Evolutionary conservation across 2,113 vertebrate genomes (phyloP).

Genomic region (Xenus cinereus): DNA sequence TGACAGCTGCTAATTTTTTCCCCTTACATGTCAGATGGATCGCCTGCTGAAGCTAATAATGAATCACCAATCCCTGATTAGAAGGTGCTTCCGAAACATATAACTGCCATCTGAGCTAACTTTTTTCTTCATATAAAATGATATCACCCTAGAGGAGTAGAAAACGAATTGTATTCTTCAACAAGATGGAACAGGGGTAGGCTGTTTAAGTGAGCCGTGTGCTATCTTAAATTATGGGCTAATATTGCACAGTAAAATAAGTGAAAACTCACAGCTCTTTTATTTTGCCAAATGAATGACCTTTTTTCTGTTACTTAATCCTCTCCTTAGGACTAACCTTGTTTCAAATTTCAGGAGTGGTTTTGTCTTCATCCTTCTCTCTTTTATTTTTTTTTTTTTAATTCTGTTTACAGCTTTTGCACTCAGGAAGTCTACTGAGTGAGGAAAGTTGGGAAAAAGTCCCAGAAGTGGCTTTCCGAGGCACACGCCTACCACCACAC

Average conservation of each 20-base stretch:
- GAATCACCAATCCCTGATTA: slow-evolving; percentile 94
- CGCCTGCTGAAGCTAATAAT: slow-evolving; percentile 93
- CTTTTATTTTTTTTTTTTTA: not conserved
- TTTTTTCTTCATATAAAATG: slow-evolving; percentile 81
- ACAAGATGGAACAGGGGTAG: slow-evolving; percentile 56
- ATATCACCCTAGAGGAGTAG: slow-evolving; percentile 76
- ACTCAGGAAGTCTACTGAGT: not conserved
- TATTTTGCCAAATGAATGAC: slow-evolving; percentile 53
- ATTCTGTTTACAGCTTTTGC: not conserved
- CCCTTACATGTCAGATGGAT: slow-evolving; percentile 92
- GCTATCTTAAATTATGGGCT: slow-evolving; percentile 73
- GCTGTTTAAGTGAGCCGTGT: slow-evolving; percentile 48
- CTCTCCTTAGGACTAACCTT: slow-evolving; percentile 47
- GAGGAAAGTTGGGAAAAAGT: not conserved
- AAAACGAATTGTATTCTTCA: slow-evolving; percentile 74
- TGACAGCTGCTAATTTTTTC: slow-evolving; percentile 99
- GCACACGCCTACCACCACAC: not conserved
- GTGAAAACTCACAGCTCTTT: slow-evolving; percentile 65
- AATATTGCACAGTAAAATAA: slow-evolving; percentile 63
- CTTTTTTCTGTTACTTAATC: slow-evolving; percentile 31
- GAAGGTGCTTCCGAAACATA: slow-evolving; percentile 84
- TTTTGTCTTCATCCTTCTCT: not conserved
- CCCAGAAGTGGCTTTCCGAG: rapidly evolving
- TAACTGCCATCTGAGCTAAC: slow-evolving; percentile 81
- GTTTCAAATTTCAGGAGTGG: slow-evolving; percentile 3